Percentiles rank a stretch among this genome's conserved stretches.
Conservation (phyloP, 2,888 invertebrate species). For the Drosophila ustulata region DNA sequence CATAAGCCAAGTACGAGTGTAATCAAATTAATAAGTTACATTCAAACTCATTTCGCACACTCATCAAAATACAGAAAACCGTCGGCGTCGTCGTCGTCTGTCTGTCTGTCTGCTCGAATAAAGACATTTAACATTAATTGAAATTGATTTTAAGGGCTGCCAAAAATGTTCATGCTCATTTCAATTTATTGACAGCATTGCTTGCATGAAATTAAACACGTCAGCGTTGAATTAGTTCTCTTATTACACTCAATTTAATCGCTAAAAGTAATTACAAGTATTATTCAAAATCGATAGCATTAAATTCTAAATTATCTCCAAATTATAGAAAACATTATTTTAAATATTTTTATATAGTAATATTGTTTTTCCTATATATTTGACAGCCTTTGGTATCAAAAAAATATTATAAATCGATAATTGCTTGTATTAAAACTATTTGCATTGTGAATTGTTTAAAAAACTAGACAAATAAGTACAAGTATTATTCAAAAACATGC, state of each 20-base stretch:
- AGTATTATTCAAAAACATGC: too few relatives aligned
- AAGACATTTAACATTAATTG: slow-evolving; percentile 37
- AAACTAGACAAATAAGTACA: too few relatives aligned
- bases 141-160: slow-evolving; percentile 18
- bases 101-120: neutral
- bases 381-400: too few relatives aligned
- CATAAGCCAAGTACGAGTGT: slow-evolving; percentile 32
- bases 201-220: neutral
- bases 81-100: too few relatives aligned
- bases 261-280: neutral
- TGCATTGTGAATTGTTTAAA: too few relatives aligned
- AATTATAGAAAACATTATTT: too few relatives aligned
- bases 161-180: neutral
- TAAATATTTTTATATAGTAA: too few relatives aligned
- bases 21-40: slow-evolving; percentile 51
- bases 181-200: neutral
- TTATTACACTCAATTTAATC: neutral
- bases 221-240: neutral
- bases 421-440: too few relatives aligned
- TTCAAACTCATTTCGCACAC: slow-evolving; percentile 49
- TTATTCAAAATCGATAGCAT: neutral
- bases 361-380: too few relatives aligned
- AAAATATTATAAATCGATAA: too few relatives aligned
- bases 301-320: neutral
- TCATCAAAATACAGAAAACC: neutral